These are phyloP conservation scores for Hylaea fasciaria DNA, from an alignment of 2,888 invertebrate species.

Conservation along the genomic window DNA sequence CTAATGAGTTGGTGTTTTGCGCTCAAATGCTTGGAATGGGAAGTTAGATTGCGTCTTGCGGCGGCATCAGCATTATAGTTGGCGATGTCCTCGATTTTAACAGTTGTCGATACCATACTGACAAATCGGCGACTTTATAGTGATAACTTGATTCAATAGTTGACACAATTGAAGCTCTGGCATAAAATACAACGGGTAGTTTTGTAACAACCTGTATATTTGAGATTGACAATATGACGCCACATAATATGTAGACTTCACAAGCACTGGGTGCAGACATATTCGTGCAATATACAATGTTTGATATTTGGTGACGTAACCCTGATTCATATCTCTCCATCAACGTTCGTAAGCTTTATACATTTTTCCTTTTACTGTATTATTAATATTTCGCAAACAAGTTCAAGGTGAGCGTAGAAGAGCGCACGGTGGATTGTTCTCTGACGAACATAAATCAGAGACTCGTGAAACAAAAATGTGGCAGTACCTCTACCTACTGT, in stretches of 20 bases:
- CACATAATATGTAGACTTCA: too few relatives aligned
- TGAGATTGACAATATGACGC: too few relatives aligned
- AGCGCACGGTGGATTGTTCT: slow-evolving; percentile 59
- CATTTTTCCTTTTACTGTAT: background rate
- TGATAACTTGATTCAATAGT: too few relatives aligned
- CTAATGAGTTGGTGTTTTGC: slow-evolving; percentile 48
- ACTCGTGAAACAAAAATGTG: slow-evolving; percentile 65
- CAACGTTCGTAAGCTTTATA: background rate
- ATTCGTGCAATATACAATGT: too few relatives aligned
- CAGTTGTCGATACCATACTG: too few relatives aligned
- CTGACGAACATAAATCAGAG: slow-evolving; percentile 61
- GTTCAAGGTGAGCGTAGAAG: slow-evolving; percentile 38
- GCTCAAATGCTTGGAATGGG: slow-evolving; percentile 36
- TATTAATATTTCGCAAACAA: slow-evolving; percentile 9
- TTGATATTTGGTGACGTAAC: too few relatives aligned
- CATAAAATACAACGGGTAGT: too few relatives aligned
- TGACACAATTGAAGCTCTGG: too few relatives aligned
- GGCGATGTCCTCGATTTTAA: too few relatives aligned
- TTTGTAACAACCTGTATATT: too few relatives aligned
- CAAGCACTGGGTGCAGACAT: too few relatives aligned
- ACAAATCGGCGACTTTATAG: background rate
- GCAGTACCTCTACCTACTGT: slow-evolving; percentile 62
- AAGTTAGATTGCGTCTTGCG: slow-evolving; percentile 37
- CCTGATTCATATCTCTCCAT: too few relatives aligned
- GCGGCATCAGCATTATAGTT: slow-evolving; percentile 10